Conservation (phyloP, 2,113 vertebrate species). For the Trachemys scripta region DNA sequence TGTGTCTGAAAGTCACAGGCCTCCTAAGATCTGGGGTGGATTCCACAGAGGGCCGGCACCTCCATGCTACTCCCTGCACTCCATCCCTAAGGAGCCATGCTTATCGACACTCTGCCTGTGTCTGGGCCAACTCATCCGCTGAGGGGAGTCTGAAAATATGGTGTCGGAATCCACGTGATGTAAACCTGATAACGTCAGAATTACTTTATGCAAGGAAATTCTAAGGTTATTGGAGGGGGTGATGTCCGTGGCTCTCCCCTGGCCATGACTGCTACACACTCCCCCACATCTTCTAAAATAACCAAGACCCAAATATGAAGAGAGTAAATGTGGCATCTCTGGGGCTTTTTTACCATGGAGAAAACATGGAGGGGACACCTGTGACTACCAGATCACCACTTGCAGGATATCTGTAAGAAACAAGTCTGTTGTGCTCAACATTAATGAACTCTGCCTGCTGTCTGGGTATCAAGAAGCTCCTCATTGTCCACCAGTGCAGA, state of each 20-base stretch:
- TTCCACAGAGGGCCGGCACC: background rate
- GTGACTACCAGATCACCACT: background rate
- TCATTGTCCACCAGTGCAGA: background rate
- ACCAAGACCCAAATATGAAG: accelerated
- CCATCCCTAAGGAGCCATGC: background rate
- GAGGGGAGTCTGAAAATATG: background rate
- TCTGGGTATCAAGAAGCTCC: background rate
- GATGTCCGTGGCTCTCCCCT: background rate
- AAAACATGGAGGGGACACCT: background rate
- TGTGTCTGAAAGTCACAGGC: background rate
- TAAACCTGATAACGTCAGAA: background rate
- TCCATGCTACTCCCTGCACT: background rate
- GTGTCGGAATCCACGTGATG: background rate
- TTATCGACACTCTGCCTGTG: background rate
- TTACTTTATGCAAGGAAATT: background rate
- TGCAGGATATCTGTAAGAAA: background rate
- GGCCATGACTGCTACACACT: background rate
- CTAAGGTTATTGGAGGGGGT: background rate
- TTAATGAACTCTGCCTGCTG: background rate
- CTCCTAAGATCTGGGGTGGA: background rate
- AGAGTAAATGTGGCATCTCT: background rate
- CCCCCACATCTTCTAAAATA: background rate
- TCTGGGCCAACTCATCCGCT: background rate
- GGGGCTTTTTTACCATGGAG: background rate
- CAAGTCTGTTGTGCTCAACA: background rate